phyloP scores from a whole-genome alignment of 2,113 vertebrate genomes.

The Ptychochromis oligacanthus region DNA sequence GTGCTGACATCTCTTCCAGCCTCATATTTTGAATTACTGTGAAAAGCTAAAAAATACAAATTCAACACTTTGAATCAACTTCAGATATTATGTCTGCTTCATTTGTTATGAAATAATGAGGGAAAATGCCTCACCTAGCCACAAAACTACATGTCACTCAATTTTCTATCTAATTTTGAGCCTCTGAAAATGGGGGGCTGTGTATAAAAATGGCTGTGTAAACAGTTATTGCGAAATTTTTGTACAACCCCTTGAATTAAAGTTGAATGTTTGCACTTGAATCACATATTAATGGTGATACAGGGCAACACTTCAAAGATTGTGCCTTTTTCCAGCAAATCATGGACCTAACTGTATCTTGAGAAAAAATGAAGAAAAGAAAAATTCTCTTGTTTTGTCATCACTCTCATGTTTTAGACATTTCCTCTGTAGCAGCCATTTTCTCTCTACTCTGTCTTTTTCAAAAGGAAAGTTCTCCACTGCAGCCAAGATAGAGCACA shows the following conservation, averaged over 20 bases:
- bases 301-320: not conserved
- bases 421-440: conserved; percentile 2
- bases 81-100: not conserved
- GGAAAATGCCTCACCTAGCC: not conserved
- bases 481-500: conserved; percentile 8
- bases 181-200: not conserved
- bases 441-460: conserved; percentile 27
- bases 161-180: not conserved
- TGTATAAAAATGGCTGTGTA: not conserved
- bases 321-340: not conserved
- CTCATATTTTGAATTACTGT: not conserved
- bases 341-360: not conserved
- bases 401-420: conserved; percentile 15
- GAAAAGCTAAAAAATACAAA: not conserved
- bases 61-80: conserved; percentile 2
- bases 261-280: not conserved
- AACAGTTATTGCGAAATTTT: not conserved
- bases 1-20: not conserved
- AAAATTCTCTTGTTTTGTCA: not conserved
- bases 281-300: too few species aligned
- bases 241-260: not conserved
- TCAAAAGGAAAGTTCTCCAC: conserved; percentile 25
- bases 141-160: not conserved
- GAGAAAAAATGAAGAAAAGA: not conserved
- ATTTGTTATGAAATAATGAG: not conserved